phyloP scores from a whole-genome alignment of 2,797 vertebrate species.

The Lindbergichthys nudifrons region DNA sequence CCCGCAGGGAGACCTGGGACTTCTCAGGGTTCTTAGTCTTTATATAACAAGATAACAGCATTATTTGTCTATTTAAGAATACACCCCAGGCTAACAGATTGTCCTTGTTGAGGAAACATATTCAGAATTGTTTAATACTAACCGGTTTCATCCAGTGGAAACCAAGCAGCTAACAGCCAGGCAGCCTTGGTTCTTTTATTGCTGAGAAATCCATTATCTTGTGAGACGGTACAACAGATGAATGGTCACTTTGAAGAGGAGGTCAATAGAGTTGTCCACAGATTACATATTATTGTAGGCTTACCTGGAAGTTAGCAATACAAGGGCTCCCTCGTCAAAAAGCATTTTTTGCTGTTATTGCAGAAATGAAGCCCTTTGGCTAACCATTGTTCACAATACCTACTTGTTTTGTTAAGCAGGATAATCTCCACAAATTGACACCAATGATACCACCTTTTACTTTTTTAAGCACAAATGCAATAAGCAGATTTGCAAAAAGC shows the following conservation, averaged over 20 bases:
- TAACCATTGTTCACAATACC: too few species aligned
- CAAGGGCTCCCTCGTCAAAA: too few species aligned
- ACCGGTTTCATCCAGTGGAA: slow-evolving; percentile 1
- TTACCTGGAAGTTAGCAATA: too few species aligned
- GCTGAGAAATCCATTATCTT: not conserved
- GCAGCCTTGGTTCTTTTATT: slow-evolving; percentile 15
- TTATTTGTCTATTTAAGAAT: slow-evolving; percentile 36
- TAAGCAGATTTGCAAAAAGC: too few species aligned
- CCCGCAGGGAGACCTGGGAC: not conserved
- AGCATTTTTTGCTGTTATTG: too few species aligned
- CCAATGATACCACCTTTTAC: too few species aligned
- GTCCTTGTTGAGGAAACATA: not conserved
- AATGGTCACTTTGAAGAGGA: not conserved
- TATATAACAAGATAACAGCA: not conserved
- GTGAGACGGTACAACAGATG: not conserved
- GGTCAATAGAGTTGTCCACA: not conserved
- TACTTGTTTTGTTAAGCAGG: too few species aligned
- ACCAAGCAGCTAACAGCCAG: not conserved
- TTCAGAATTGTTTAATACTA: not conserved
- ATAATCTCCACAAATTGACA: too few species aligned
- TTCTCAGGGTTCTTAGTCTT: slow-evolving; percentile 18
- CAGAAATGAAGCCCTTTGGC: too few species aligned
- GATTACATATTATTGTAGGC: too few species aligned
- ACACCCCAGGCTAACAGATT: not conserved
- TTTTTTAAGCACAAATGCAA: too few species aligned